Evolutionary conservation across 2,113 vertebrate genomes (phyloP), one percentile per base, ranked within the genome.

Genomic region (Mola mola): DNA sequence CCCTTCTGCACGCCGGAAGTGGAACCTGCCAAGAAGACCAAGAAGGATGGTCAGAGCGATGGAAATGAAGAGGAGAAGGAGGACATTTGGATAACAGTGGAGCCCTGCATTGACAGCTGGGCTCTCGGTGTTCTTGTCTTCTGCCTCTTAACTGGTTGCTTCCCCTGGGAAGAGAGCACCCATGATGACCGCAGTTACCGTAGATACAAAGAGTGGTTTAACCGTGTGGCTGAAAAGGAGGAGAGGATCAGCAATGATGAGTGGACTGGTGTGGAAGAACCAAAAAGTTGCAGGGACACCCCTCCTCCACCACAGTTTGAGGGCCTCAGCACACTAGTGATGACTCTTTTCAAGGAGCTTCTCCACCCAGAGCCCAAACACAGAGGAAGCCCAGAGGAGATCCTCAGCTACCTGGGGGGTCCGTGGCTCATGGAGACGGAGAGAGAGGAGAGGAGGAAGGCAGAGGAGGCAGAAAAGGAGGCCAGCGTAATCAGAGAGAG

Each of bases 1-100:
- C 96, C 95, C 31, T 95, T 95, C 0, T 91, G 93, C 1, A 94
- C 95, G 0, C 96, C 96, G 0, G 96, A 97, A 78, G 91, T 97
- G 53, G 90, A 90, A 60, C 53, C 43, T 5, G 90, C 72, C 13
- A 92, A 92, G 58, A 49, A 66, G 22, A 57, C 49, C 1, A 64
- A 83, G 20, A 76, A 48, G 8, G 72, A 76, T 55, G 51, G 49
- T 56, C 56, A 75, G 55, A 60, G 17, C 0, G 57, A 80, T 7
- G 82, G 59, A 37, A 70, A 17, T 0, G 71, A 88, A 81, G 79
- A 88, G 28, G 80, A 83, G 21, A 16, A 57, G 70, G 87, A 91
- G 71, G 82, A 87, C 24, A 86, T 11, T 37, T 96, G 83, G 92
- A 88, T 87, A 22, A 78, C 82, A 2, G 91, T 94, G 69, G 86